phyloP scores from a whole-genome alignment of 2,113 vertebrate species.

The Cyprinus carpio region DNA sequence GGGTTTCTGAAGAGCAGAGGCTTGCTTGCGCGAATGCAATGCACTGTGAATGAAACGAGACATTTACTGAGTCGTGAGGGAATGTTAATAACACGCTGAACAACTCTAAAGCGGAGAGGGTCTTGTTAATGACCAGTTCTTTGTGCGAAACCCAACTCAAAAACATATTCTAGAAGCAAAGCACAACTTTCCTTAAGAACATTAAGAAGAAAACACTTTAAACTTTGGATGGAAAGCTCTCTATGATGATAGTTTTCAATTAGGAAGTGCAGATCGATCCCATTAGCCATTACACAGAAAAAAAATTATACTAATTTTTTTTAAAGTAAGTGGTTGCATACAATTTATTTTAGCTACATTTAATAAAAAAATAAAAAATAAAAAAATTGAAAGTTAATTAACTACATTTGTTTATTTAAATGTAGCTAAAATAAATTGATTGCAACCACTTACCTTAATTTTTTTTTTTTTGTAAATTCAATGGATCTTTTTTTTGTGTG shows the following conservation, averaged over 20 bases:
- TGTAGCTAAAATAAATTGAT: too few relatives aligned
- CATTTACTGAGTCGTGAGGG: neutral
- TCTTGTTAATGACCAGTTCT: neutral
- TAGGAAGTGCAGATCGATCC: neutral
- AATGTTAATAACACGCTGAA: neutral
- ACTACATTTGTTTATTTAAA: too few relatives aligned
- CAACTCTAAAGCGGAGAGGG: neutral
- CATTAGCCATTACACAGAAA: neutral
- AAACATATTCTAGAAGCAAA: neutral
- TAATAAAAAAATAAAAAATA: too few relatives aligned
- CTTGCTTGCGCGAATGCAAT: neutral
- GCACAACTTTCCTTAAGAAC: neutral
- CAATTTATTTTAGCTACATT: too few relatives aligned
- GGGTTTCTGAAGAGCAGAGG: neutral
- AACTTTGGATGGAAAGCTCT: neutral
- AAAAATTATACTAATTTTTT: too few relatives aligned
- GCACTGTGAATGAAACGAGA: neutral
- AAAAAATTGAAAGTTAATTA: too few relatives aligned
- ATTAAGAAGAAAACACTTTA: neutral
- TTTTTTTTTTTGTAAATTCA: too few relatives aligned
- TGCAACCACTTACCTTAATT: too few relatives aligned
- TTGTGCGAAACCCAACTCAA: conserved; percentile 2
- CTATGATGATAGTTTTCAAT: neutral
- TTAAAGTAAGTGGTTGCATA: too few relatives aligned
- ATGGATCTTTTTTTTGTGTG: too few relatives aligned